Evolutionary conservation across 2,797 vertebrate species (phyloP).

Genomic region (Gobionotothen gibberifrons): DNA sequence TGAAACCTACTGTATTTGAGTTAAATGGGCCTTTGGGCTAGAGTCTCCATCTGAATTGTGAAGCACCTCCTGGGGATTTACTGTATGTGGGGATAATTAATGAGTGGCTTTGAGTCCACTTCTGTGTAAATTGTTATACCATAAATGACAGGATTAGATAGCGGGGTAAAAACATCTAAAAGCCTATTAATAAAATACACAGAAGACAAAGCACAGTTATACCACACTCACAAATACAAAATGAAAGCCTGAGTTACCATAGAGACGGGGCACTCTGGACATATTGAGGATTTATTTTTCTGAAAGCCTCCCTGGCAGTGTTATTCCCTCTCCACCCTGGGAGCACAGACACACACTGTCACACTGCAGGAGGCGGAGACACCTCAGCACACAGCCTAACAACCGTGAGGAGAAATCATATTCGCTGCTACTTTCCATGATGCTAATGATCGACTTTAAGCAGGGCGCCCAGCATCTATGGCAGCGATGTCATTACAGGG

Average conservation of each 20-base stretch:
- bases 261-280: constrained; percentile 80
- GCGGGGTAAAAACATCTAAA: not conserved
- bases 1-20: not conserved
- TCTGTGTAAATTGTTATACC: not conserved
- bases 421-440: constrained; percentile 19
- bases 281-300: constrained; percentile 69
- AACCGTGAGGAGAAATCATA: constrained; percentile 23
- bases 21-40: not conserved
- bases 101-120: not conserved
- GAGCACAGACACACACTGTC: constrained; percentile 62
- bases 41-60: not conserved
- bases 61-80: not conserved
- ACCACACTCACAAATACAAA: constrained; percentile 43
- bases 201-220: constrained; percentile 54
- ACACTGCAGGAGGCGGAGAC: constrained; percentile 47
- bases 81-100: not conserved
- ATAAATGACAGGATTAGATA: not conserved
- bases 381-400: constrained; percentile 17
- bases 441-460: constrained; percentile 44
- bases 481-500: constrained; percentile 26
- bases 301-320: constrained; percentile 68
- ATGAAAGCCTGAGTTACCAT: constrained; percentile 79
- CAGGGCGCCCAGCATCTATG: constrained; percentile 17
- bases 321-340: constrained; percentile 57
- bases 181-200: constrained; percentile 46